Conservation (phyloP, 2,888 invertebrate genomes). For the Synergus itoensis region DNA sequence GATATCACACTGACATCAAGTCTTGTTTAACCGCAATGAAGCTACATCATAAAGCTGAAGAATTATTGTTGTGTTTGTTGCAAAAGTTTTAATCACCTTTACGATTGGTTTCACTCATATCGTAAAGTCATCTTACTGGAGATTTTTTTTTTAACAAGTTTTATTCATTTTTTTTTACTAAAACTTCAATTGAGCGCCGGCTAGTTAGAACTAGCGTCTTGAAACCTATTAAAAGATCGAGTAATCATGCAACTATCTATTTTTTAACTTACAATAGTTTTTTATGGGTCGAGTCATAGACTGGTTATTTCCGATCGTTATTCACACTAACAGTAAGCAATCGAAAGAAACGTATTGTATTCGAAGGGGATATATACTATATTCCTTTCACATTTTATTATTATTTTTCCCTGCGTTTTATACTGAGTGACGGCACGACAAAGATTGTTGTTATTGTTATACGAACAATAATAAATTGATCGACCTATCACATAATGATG, state of each 20-base stretch:
- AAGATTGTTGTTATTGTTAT: conserved; percentile 15
- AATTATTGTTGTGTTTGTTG: conserved; percentile 8
- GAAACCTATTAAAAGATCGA: conserved; percentile 7
- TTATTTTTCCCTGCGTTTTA: conserved; percentile 19
- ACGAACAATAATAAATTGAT: conserved; percentile 36
- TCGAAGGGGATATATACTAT: conserved; percentile 11
- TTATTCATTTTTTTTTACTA: background rate
- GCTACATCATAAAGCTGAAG: background rate
- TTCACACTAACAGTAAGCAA: conserved; percentile 10
- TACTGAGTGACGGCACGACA: conserved; percentile 8
- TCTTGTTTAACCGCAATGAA: background rate
- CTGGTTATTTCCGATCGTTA: conserved; percentile 2
- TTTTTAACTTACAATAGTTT: conserved; percentile 5
- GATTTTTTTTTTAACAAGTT: background rate
- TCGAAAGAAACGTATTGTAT: conserved; percentile 14
- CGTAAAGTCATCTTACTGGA: background rate
- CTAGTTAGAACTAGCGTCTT: background rate
- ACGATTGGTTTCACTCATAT: conserved; percentile 14
- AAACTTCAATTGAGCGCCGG: background rate
- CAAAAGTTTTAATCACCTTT: conserved; percentile 14
- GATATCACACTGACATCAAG: background rate
- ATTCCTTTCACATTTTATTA: conserved; percentile 34
- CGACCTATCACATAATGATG: conserved; percentile 23
- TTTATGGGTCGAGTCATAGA: background rate
- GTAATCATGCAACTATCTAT: conserved; percentile 9